Conservation (phyloP, 2,888 invertebrate species). For the Invenusta paracnida region DNA sequence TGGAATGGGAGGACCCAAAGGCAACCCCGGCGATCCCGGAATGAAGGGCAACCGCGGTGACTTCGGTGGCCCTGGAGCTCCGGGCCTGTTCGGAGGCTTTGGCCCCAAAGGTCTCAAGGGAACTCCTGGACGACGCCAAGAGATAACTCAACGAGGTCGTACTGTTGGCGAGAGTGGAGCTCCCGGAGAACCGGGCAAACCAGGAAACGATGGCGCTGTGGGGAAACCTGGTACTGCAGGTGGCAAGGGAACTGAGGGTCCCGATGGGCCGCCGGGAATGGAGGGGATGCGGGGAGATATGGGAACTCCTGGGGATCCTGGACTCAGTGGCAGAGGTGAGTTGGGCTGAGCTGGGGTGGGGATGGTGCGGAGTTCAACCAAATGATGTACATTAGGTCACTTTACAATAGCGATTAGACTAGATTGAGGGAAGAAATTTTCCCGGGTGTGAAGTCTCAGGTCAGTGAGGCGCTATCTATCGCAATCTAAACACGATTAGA, state of each 20-base stretch:
- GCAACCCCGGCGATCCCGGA: not conserved
- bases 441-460: too few relatives aligned
- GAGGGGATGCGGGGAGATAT: constrained; percentile 7
- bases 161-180: constrained; percentile 1
- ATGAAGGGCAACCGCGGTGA: constrained; percentile 3
- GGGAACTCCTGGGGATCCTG: constrained; percentile 4
- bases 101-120: constrained; percentile 30
- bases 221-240: constrained; percentile 36
- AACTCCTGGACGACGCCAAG: not conserved
- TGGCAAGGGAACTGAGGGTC: not conserved
- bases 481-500: too few relatives aligned
- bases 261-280: constrained; percentile 22
- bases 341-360: too few relatives aligned
- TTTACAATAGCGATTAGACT: too few relatives aligned
- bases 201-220: not conserved
- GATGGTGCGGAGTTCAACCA: too few relatives aligned
- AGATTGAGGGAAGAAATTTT: too few relatives aligned
- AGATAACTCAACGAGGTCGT: not conserved
- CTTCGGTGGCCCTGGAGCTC: not conserved
- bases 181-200: constrained; percentile 13
- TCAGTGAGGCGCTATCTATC: too few relatives aligned
- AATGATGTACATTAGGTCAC: too few relatives aligned
- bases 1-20: not conserved
- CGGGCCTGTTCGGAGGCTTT: constrained; percentile 15
- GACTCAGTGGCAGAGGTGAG: not conserved